phyloP scores from a whole-genome alignment of 1,140 invertebrate species.

The Drosophila malerkotliana region DNA sequence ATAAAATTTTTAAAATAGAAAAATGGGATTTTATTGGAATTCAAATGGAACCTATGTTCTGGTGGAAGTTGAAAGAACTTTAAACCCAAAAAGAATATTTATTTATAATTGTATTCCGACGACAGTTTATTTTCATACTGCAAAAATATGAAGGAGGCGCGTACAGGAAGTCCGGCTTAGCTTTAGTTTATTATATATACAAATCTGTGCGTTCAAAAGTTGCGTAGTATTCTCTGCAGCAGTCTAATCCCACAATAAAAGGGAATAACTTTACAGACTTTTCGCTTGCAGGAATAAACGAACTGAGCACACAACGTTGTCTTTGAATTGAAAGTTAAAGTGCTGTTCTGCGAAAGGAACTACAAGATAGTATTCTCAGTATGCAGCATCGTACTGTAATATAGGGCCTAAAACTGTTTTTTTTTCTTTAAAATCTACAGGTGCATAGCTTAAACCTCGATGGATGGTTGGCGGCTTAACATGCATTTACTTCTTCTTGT shows the following conservation, averaged over 20 bases:
- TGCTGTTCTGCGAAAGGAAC: slow-evolving; percentile 68
- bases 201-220: slow-evolving; percentile 58
- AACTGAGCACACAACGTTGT: slow-evolving; percentile 51
- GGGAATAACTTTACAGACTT: not conserved
- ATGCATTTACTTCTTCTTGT: slow-evolving; percentile 83
- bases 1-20: slow-evolving; percentile 21
- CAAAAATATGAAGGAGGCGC: slow-evolving; percentile 54
- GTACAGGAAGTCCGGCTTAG: slow-evolving; percentile 38
- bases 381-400: slow-evolving; percentile 48
- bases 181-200: slow-evolving; percentile 59
- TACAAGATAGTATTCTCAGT: slow-evolving; percentile 60
- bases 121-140: slow-evolving; percentile 71
- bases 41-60: no score
- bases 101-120: slow-evolving; percentile 32
- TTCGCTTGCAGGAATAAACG: slow-evolving; percentile 25
- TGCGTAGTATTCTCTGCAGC: slow-evolving; percentile 1
- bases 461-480: slow-evolving; percentile 23
- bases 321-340: slow-evolving; percentile 50
- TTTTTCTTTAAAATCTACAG: slow-evolving; percentile 68
- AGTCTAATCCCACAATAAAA: not conserved
- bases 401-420: slow-evolving; percentile 68
- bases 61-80: no score
- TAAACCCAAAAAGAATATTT: no score
- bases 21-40: no score
- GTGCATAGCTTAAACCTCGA: slow-evolving; percentile 62